Base-by-base conservation (phyloP, 30 jellyfish, hydroid and myxozoan species). In the Hydractinia echinata region DNA sequence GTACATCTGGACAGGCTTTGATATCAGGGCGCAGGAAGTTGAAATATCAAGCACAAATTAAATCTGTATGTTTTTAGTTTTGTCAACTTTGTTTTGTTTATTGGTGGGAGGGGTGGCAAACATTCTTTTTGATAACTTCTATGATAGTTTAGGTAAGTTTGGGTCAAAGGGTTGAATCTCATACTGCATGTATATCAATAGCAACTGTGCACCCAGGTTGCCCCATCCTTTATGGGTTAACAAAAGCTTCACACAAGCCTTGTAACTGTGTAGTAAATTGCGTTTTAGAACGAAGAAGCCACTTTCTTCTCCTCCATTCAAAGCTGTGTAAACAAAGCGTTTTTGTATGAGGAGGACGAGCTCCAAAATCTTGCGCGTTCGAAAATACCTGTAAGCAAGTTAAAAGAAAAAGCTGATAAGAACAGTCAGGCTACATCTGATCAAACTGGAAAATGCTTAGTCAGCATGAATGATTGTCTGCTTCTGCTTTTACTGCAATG, bases 401-500 rank as follows among this genome's bases (percentile, higher is more conserved):
- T 88, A 54, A 50, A 53, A 67, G 10, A 44, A 48, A 70, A 88
- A 53, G 96, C 96, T 8, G 79, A 83, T 67, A 77, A 21, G 56
- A 73, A 83, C 81, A 72, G 85, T 61, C 8, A 8, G 10, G 6
- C 77, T 10, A 58, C 88, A 21, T 49, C 44, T 44, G 62, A 76
- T 19, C 58, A 5, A 70, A 76, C 72, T 11, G 86, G 81, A 15
- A 61, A 14, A 5, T n/a, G 39, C 55, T 51, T 54, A 15, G 96
- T 83, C 4, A 77, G 70, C 55, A 85, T 83, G 72, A 72, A 77
- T n/a, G 96, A 88, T 54, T 83, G 90, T 58, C 81, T 88, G 13
- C 54, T 88, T 73, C 81, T 88, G 62, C 87, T 69, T 18, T 51
- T 88, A 83, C 88, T 88, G 18, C 76, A 76, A 18, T 88, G 96